Conservation (phyloP, 2,888 invertebrate genomes). For the Morpho deidamia region DNA sequence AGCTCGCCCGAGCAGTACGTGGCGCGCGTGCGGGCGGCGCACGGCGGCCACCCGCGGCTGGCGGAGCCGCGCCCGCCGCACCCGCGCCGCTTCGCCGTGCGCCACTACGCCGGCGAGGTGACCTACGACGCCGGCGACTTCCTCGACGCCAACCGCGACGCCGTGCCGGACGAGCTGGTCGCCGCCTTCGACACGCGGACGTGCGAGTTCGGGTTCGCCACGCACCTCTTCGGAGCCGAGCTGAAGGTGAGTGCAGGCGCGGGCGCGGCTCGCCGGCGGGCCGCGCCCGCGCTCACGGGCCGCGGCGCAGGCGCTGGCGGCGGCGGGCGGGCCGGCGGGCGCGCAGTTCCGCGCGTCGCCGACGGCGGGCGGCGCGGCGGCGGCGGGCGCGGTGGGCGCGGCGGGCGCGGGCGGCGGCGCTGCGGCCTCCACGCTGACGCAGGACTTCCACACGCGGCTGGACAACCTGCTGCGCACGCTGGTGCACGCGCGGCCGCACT, state of each 20-base stretch:
- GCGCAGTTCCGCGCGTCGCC: slow-evolving; percentile 83
- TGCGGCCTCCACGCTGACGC: slow-evolving; percentile 92
- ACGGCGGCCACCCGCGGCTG: slow-evolving; percentile 85
- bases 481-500: slow-evolving; percentile 96
- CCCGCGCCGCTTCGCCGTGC: slow-evolving; percentile 90
- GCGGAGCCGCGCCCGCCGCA: slow-evolving; percentile 89
- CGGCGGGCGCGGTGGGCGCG: slow-evolving; percentile 85
- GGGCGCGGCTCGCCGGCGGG: slow-evolving; percentile 80
- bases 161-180: slow-evolving; percentile 94
- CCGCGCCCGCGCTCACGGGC: slow-evolving; percentile 87
- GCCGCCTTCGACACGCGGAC: slow-evolving; percentile 94
- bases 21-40: slow-evolving; percentile 50
- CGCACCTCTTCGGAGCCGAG: slow-evolving; percentile 96
- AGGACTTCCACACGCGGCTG: slow-evolving; percentile 96
- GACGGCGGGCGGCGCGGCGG: slow-evolving; percentile 94
- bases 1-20: slow-evolving; percentile 80
- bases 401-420: slow-evolving; percentile 91
- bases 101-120: slow-evolving; percentile 88
- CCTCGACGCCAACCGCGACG: slow-evolving; percentile 94
- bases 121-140: slow-evolving; percentile 94
- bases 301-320: slow-evolving; percentile 80
- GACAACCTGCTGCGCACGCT: slow-evolving; percentile 94
- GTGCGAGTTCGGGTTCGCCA: slow-evolving; percentile 98
- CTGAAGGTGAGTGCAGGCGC: slow-evolving; percentile 81
- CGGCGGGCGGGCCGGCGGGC: slow-evolving; percentile 80